These are phyloP conservation scores for Pachypeltis micranthus DNA, from an alignment of 1,140 invertebrate species.

Conservation along the genomic window DNA sequence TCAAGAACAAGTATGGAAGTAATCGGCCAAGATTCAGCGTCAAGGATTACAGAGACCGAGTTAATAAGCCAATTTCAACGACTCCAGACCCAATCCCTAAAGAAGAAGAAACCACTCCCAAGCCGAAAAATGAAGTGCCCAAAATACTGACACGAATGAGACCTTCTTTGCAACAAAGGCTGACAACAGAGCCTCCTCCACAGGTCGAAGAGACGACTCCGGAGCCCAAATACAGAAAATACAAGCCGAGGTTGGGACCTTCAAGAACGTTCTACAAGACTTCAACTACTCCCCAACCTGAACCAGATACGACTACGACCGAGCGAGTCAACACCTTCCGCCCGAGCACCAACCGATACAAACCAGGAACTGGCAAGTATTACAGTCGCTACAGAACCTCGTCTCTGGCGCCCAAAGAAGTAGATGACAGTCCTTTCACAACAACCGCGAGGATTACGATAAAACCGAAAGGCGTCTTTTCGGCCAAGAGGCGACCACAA, in stretches of 20 bases:
- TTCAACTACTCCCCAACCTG: conserved; percentile 13
- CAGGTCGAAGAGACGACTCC: conserved; percentile 9
- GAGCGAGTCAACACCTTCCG: conserved; percentile 32
- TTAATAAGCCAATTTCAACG: conserved; percentile 33
- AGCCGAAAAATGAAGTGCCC: background rate
- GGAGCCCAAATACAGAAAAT: conserved; percentile 19
- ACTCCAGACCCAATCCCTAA: conserved; percentile 11
- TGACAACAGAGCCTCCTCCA: background rate
- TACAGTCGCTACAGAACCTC: conserved; percentile 29
- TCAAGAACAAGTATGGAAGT: conserved; percentile 26
- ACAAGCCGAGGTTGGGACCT: conserved; percentile 23
- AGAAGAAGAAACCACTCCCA: background rate
- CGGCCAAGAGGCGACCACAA: conserved; percentile 27
- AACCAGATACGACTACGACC: conserved; percentile 24
- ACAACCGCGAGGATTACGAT: conserved; percentile 14
- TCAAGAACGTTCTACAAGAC: conserved; percentile 21
- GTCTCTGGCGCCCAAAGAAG: conserved; percentile 18
- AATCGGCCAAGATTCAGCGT: conserved; percentile 29
- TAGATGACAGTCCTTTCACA: conserved; percentile 11
- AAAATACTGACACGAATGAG: conserved; percentile 10
- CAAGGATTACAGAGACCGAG: conserved; percentile 38
- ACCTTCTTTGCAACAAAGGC: conserved; percentile 3
- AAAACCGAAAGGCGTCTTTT: conserved; percentile 25
- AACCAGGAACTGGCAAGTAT: conserved; percentile 29
- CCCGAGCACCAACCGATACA: conserved; percentile 32